Conservation (phyloP, 2,113 vertebrate species). For the Planiliza haematocheilus region DNA sequence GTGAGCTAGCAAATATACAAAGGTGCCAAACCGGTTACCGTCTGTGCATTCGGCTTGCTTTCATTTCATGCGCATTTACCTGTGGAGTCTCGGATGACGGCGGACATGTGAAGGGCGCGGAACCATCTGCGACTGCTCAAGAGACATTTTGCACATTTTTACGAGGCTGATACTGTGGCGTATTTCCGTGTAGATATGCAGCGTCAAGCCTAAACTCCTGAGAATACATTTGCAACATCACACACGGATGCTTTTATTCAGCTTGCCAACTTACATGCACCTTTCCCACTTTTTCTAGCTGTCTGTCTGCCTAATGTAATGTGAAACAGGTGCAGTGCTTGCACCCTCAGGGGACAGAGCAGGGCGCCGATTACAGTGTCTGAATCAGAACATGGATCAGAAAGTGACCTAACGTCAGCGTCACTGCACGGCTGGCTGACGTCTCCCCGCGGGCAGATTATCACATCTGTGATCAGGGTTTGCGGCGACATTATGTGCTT, state of each 20-base stretch:
- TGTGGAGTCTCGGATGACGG: not conserved
- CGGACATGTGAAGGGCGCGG: too few relatives aligned
- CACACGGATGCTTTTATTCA: too few relatives aligned
- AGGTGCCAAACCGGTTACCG: conserved; percentile 52
- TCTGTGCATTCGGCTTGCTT: not conserved
- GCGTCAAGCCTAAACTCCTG: too few relatives aligned
- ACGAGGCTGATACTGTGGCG: not conserved
- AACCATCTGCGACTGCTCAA: not conserved
- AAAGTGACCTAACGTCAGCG: conserved; percentile 35
- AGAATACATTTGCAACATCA: too few relatives aligned
- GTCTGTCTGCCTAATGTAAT: not conserved
- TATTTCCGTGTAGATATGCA: too few relatives aligned
- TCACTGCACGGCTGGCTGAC: conserved; percentile 20
- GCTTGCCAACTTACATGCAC: not conserved
- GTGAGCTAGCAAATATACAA: conserved; percentile 6
- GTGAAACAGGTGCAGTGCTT: conserved; percentile 38
- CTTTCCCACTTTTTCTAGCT: conserved; percentile 7
- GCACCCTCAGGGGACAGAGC: conserved; percentile 45
- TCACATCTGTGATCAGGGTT: conserved; percentile 28
- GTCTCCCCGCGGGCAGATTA: conserved; percentile 34
- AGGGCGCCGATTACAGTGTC: conserved; percentile 18
- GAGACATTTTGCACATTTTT: not conserved
- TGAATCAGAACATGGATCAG: conserved; percentile 50
- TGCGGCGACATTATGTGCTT: not conserved
- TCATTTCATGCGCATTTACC: not conserved